Evolutionary conservation across 2,113 vertebrate genomes (phyloP), one percentile per base, ranked within the genome.

Genomic region (Hucho hucho): DNA sequence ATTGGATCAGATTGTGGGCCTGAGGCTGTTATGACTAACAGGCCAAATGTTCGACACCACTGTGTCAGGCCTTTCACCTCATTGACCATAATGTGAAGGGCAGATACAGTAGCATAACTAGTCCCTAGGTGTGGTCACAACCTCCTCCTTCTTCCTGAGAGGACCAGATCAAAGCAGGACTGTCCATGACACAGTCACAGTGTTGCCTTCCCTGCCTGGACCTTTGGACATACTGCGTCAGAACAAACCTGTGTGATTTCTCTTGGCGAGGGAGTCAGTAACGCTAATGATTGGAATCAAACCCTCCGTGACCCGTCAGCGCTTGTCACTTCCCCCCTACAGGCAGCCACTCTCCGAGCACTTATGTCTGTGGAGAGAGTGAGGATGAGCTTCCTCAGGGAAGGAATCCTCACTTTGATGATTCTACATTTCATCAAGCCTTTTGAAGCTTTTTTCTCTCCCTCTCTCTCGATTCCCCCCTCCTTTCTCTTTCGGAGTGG

Each of bases 211-310:
- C 64, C 64, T 29, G 13, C 64, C 5, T 14, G 24, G 64, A 65
- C 16, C 22, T 53, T 14, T 53, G 49, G 49, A 53, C 49, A 18
- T 22, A 63, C n/a, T 13, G 59, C 22, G 7, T 32, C 28, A 32
- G 28, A 22, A 37, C 67, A 69, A 69, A 69, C 43, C 12, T 46
- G 37, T 43, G 43, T 61, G 43, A 22, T 24, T 46, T 24, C n/a
- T 18, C 49, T 53, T 53, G 49, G 49, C 49, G 49, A 53, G 67
- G 11, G 20, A 69, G 20, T 69, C 24, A 22, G 11, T 24, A 69
- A 79, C 81, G 80, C 86, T 87, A 72, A 84, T 29, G 37, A 72
- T 32, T 16, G 73, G 85, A 83, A 86, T 89, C 84, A 87, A 89
- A 87, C 78, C 47, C 49, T 16, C 11, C 37, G 5, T 67, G 53